phyloP scores from a whole-genome alignment of 2,797 vertebrate species.

The Sebastes hubbsi region DNA sequence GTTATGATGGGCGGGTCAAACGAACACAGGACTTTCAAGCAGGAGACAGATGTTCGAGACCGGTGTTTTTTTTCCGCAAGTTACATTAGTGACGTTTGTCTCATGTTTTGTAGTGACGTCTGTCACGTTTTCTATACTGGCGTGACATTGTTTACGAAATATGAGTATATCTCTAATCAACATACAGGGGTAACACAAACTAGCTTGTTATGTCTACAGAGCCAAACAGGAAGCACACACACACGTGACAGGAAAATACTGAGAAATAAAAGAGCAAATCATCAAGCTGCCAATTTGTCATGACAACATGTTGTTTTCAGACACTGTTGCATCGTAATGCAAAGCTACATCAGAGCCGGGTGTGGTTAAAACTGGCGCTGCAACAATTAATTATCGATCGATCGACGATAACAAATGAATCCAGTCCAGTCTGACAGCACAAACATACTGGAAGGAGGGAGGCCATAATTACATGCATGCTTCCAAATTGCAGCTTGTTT shows the following conservation, averaged over 20 bases:
- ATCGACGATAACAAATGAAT: not conserved
- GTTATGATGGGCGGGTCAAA: accelerated
- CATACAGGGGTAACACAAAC: not conserved
- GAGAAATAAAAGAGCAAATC: not conserved
- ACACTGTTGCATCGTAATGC: not conserved
- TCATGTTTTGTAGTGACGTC: too few relatives aligned
- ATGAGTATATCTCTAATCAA: not conserved
- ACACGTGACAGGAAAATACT: not conserved
- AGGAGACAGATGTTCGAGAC: accelerated
- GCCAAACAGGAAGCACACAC: not conserved
- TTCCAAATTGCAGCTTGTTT: constrained; percentile 61
- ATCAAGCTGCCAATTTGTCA: not conserved
- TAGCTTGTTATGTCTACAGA: not conserved
- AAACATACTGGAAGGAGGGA: not conserved
- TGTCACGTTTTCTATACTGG: too few relatives aligned
- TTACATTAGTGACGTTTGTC: too few relatives aligned
- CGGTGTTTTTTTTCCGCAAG: accelerated
- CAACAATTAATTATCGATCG: not conserved
- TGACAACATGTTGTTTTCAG: not conserved
- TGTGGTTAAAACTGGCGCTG: not conserved
- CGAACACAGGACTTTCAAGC: too few relatives aligned
- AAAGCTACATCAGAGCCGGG: not conserved
- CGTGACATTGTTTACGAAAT: not conserved
- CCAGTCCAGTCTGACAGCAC: not conserved
- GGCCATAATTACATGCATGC: constrained; percentile 38